Base-by-base conservation (phyloP, 1,140 invertebrate species). In the Microplitis demolitor region DNA sequence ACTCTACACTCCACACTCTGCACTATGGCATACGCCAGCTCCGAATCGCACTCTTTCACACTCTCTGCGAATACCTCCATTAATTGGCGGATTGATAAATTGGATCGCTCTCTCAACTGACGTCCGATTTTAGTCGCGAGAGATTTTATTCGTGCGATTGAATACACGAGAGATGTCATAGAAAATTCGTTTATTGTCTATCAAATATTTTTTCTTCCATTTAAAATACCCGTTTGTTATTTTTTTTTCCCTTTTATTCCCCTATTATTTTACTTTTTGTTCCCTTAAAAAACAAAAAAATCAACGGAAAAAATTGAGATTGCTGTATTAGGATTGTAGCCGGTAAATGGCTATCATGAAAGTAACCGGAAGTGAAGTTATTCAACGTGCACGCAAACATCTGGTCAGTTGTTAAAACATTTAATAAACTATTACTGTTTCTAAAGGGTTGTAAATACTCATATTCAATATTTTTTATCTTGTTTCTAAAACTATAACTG, bases 321-420 rank as follows among this genome's bases (percentile, higher is more conserved):
- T 33, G 24, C 6, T 14, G 39, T n/a, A 11, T 66, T 11, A 14
- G 39, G 39, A n/a, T 66, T 50, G 4, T 24, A 11, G 0, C 39
- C 39, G 39, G 39, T 45, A 45, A 45, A 45, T 45, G 39, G 8
- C 39, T 45, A 45, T 45, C 39, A 45, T 45, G 39, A 11, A 45
- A 6, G 5, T 11, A 9, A 45, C 39, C 39, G 39, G 71, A 72
- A 72, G 63, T 61, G 45, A 63, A 70, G 24, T 14, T 56, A 73
- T 66, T 71, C 34, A 53, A 67, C 75, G 69, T 71, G 70, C 68
- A 73, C 58, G 72, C 72, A 64, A 78, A 78, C 77, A 78, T 69
- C 75, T 76, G 76, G 72, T 78, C 70, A 71, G 69, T 45, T 45
- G 39, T 45, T 45, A 11, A 6, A 45, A 45, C 39, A 11, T 45